Percentiles rank a stretch among this genome's conserved stretches.
Conservation (phyloP, 2,113 vertebrate genomes). For the Myotis lucifugus region DNA sequence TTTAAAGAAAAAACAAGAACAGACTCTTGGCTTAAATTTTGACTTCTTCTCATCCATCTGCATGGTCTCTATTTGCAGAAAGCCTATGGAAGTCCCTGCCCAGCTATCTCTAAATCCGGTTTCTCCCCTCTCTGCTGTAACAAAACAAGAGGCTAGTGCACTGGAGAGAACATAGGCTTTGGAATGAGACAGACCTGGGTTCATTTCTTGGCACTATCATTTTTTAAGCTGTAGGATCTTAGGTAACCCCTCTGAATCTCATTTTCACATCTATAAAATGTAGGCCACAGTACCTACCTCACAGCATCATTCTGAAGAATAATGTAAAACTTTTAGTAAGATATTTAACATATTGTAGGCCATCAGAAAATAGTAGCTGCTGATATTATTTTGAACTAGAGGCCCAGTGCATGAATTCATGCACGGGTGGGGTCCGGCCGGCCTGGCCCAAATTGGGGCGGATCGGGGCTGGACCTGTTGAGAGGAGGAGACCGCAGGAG, state of each 20-base stretch:
- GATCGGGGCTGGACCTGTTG: no score
- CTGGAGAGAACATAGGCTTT: slow-evolving; percentile 34
- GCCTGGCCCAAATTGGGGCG: no score
- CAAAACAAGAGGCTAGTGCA: not conserved
- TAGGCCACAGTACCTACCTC: not conserved
- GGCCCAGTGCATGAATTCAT: no score
- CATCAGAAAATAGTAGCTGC: slow-evolving; percentile 21
- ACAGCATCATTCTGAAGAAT: not conserved
- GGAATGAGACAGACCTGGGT: not conserved
- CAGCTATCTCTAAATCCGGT: not conserved
- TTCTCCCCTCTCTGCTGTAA: not conserved
- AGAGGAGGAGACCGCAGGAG: no score
- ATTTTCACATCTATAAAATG: slow-evolving; percentile 32
- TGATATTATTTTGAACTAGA: not conserved
- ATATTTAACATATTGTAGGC: not conserved
- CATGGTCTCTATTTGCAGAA: not conserved
- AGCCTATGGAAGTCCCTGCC: not conserved
- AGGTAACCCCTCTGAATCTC: slow-evolving; percentile 15
- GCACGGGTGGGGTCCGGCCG: no score
- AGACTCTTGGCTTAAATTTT: slow-evolving; percentile 25
- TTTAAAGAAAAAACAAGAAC: slow-evolving; percentile 25
- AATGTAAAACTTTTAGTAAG: slow-evolving; percentile 6
- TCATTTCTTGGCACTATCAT: not conserved
- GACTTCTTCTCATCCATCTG: not conserved
- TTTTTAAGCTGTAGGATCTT: slow-evolving; percentile 2